Evolutionary conservation across 2,113 vertebrate species (phyloP).

Genomic region (Rousettus leschenaultii): DNA sequence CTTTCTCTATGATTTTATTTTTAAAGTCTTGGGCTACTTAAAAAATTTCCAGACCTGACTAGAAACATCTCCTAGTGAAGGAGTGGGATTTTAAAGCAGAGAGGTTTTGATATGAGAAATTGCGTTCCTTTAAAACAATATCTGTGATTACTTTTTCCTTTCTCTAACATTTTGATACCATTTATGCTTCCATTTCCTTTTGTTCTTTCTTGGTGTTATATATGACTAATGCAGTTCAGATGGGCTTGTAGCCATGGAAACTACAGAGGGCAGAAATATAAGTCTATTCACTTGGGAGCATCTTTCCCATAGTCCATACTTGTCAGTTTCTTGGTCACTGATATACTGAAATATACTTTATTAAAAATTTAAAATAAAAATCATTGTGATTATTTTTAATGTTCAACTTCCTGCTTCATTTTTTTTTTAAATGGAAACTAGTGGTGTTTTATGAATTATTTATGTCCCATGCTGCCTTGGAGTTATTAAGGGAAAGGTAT

Average conservation of each 20-base stretch:
- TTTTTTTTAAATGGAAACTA: neutral
- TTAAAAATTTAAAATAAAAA: constrained; percentile 6
- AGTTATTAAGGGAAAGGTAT: neutral
- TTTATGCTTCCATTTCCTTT: constrained; percentile 30
- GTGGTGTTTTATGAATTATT: neutral
- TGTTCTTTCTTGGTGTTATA: constrained; percentile 33
- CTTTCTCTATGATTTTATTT: neutral
- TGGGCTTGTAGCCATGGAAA: constrained; percentile 68
- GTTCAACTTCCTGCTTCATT: neutral
- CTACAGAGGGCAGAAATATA: constrained; percentile 24
- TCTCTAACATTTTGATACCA: constrained; percentile 12
- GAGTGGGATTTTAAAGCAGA: neutral
- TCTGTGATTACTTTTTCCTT: neutral
- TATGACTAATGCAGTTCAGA: constrained; percentile 62
- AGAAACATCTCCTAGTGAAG: neutral
- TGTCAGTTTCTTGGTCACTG: neutral
- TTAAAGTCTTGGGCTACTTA: neutral
- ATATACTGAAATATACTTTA: neutral
- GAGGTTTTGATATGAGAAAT: neutral
- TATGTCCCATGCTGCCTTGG: neutral
- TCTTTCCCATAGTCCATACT: neutral
- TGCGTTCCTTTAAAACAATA: neutral
- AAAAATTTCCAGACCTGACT: neutral
- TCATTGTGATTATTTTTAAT: neutral
- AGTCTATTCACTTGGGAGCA: neutral